Percentiles rank a stretch among this genome's conserved stretches.
Conservation (phyloP, 2,113 vertebrate species). For the Dicaeum eximium region DNA sequence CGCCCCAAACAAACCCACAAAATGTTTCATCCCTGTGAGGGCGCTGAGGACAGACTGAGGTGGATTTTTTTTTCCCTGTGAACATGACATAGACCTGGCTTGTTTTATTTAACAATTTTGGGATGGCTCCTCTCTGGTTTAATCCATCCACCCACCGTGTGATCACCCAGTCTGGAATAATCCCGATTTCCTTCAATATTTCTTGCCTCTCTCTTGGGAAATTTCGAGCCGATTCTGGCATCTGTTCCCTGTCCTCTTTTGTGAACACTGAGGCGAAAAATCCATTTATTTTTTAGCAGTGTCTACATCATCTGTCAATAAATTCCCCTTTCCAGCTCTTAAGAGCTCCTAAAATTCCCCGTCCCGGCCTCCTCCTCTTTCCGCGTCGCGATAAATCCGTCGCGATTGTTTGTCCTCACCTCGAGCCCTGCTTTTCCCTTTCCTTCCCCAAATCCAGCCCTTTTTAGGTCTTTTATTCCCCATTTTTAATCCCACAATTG, state of each 20-base stretch:
- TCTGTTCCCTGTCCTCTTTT: constrained; percentile 61
- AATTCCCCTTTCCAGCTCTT: constrained; percentile 36
- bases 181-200: constrained; percentile 50
- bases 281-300: constrained; percentile 67
- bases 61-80: not conserved
- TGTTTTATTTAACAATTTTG: not conserved
- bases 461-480: not conserved
- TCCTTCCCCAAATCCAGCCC: not conserved
- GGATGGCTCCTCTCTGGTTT: not conserved
- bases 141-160: not conserved
- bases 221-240: constrained; percentile 54
- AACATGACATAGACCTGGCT: not conserved
- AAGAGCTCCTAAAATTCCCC: constrained; percentile 14
- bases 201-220: constrained; percentile 62
- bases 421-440: not conserved
- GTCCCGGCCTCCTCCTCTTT: not conserved
- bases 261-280: constrained; percentile 69
- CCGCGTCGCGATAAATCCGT: not conserved
- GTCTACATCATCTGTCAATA: constrained; percentile 57
- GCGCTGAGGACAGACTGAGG: not conserved
- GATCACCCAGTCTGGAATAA: constrained; percentile 42
- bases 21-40: fast-evolving
- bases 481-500: not conserved
- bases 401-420: constrained; percentile 5
- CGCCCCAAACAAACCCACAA: fast-evolving